These are phyloP conservation scores for Parapsyche elsis DNA, from an alignment of 1,140 invertebrate genomes.

Conservation along the genomic window DNA sequence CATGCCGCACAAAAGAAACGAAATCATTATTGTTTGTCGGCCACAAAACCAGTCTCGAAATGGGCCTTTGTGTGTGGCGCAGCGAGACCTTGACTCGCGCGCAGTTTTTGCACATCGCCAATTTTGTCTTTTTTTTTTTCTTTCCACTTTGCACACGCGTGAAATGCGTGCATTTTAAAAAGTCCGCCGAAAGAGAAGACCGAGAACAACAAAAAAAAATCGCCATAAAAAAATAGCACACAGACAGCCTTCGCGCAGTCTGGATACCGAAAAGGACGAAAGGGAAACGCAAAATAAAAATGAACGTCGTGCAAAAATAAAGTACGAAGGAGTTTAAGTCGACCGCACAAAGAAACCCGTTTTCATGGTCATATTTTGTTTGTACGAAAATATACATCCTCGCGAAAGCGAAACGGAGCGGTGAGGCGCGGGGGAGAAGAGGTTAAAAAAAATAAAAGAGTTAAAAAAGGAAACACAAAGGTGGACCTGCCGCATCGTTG, in stretches of 20 bases:
- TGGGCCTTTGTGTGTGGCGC: too few species aligned
- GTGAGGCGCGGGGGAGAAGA: too few species aligned
- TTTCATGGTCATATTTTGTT: slow-evolving; percentile 35
- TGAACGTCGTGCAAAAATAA: background rate
- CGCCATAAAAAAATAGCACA: background rate
- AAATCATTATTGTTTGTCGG: too few species aligned
- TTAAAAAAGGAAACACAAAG: background rate
- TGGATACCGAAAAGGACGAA: slow-evolving; percentile 9
- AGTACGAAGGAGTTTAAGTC: background rate
- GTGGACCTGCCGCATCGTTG: background rate
- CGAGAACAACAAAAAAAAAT: background rate
- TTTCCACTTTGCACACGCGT: too few species aligned
- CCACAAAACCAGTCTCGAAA: too few species aligned
- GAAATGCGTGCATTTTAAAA: background rate
- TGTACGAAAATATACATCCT: slow-evolving; percentile 28
- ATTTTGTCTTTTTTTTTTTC: too few species aligned
- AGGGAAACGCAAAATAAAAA: background rate
- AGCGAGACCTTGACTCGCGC: too few species aligned
- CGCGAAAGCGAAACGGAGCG: slow-evolving; percentile 11
- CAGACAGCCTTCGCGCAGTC: slow-evolving; percentile 25
- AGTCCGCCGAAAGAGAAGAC: background rate
- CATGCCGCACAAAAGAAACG: too few species aligned
- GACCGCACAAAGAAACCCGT: slow-evolving; percentile 28
- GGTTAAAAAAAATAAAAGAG: background rate
- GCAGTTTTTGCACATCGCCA: too few species aligned